A percentile compares a stretch with the other conserved stretches of the same genome.
Conservation (phyloP, 1,140 invertebrate genomes). For the Halesus radiatus region DNA sequence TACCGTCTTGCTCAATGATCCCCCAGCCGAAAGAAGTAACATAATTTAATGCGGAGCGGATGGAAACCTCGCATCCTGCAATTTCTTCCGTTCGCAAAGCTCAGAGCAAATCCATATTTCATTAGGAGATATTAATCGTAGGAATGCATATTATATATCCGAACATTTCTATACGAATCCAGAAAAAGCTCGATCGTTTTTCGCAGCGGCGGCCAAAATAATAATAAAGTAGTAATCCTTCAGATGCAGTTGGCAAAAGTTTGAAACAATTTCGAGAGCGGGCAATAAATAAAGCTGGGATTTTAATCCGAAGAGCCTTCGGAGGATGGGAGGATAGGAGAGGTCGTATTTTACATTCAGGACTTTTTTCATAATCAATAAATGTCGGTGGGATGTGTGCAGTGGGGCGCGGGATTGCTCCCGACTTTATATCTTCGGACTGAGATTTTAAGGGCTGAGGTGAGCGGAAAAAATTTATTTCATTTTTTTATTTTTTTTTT, state of each 20-base stretch:
- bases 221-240: slow-evolving; percentile 22
- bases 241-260: slow-evolving; percentile 28
- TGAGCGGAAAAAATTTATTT: slow-evolving; percentile 7
- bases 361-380: slow-evolving; percentile 56
- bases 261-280: slow-evolving; percentile 28
- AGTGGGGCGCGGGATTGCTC: slow-evolving; percentile 51
- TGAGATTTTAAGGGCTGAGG: slow-evolving; percentile 1
- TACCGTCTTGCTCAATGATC: too few species aligned
- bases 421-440: slow-evolving; percentile 31
- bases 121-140: neutral
- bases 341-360: slow-evolving; percentile 52
- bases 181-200: neutral
- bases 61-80: neutral
- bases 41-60: too few species aligned
- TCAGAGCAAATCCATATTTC: neutral
- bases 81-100: neutral
- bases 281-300: slow-evolving; percentile 44
- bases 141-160: neutral
- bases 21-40: too few species aligned
- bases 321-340: slow-evolving; percentile 1
- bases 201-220: neutral
- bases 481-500: neutral
- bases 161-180: neutral
- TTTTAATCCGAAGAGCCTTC: slow-evolving; percentile 51
- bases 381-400: slow-evolving; percentile 53